Evolutionary conservation across 2,113 vertebrate genomes (phyloP).

Genomic region (Aplodontia rufa): DNA sequence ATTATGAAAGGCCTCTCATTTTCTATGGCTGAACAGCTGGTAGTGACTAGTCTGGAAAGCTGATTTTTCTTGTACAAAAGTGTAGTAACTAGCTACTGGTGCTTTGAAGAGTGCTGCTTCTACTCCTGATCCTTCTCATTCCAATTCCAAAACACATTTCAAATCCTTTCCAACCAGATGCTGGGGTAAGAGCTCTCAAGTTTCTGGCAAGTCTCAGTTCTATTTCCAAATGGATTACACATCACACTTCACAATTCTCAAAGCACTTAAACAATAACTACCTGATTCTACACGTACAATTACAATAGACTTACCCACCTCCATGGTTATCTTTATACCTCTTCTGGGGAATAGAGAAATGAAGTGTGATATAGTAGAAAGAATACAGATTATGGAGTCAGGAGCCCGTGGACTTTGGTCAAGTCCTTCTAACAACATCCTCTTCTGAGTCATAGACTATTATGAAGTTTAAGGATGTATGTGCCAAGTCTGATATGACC

Average conservation of each 20-base stretch:
- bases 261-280: constrained; percentile 19
- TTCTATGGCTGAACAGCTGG: background rate
- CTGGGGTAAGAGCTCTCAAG: background rate
- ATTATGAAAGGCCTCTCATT: background rate
- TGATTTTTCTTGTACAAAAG: background rate
- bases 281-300: background rate
- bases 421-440: background rate
- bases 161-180: background rate
- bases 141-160: background rate
- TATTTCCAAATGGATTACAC: no score
- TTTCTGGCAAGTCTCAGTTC: constrained; percentile 2
- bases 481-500: background rate
- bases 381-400: constrained; percentile 30
- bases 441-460: background rate
- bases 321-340: background rate
- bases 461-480: background rate
- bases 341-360: background rate
- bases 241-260: constrained; percentile 3
- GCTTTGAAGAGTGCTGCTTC: background rate
- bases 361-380: background rate
- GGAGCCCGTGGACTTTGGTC: background rate
- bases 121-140: background rate
- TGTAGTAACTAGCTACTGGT: background rate
- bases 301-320: background rate
- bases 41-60: background rate